Percentiles rank a stretch among this genome's conserved stretches.
Conservation (phyloP, 2,113 vertebrate genomes). For the Sapajus apella region DNA sequence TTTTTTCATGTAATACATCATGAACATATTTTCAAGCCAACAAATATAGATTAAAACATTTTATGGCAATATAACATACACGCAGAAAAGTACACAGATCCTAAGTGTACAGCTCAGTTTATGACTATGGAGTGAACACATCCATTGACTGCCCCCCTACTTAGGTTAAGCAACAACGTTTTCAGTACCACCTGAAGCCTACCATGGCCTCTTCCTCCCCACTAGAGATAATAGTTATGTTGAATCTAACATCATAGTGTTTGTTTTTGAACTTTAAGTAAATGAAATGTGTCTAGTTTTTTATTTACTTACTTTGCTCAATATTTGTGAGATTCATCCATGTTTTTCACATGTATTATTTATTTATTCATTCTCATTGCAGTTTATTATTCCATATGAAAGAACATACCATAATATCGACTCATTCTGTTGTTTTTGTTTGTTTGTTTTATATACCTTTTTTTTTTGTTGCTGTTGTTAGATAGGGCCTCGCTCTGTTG, state of each 20-base stretch:
- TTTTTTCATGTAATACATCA: not conserved
- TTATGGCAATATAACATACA: not conserved
- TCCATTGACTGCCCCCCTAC: not conserved
- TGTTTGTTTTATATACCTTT: not conserved
- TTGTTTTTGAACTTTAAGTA: slow-evolving; percentile 6
- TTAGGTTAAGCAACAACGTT: not conserved
- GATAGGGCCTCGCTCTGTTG: no score
- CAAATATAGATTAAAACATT: slow-evolving; percentile 11
- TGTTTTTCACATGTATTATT: not conserved
- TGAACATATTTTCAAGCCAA: not conserved
- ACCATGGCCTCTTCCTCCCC: not conserved
- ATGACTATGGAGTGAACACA: not conserved
- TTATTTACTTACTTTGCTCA: not conserved
- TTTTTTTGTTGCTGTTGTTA: no score
- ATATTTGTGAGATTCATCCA: not conserved
- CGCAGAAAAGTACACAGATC: not conserved
- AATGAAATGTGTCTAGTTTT: not conserved
- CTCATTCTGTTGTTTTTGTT: not conserved
- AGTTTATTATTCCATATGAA: not conserved
- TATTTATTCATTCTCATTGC: not conserved
- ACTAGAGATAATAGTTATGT: not conserved
- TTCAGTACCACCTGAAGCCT: not conserved
- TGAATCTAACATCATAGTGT: not conserved
- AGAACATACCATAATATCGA: not conserved
- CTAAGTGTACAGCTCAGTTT: not conserved